Evolutionary conservation across 1,140 invertebrate genomes (phyloP).

Genomic region (Solenopsis fugax): DNA sequence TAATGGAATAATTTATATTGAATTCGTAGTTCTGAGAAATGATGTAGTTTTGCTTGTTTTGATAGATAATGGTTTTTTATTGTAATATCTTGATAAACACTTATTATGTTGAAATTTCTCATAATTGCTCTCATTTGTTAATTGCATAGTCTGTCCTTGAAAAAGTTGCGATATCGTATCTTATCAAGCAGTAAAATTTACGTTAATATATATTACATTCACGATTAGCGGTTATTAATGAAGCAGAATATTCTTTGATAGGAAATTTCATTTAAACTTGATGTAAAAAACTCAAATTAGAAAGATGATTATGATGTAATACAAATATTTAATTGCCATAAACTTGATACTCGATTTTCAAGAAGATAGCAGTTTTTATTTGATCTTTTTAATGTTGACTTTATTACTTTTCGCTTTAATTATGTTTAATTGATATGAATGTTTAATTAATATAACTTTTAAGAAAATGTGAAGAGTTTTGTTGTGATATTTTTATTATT

Average conservation of each 20-base stretch:
- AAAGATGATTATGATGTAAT: constrained; percentile 1
- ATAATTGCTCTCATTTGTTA: background rate
- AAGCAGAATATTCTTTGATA: too few species aligned
- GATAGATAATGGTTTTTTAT: background rate
- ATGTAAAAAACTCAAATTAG: background rate
- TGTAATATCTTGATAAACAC: background rate
- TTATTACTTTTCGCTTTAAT: constrained; percentile 1
- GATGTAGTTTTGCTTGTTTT: background rate
- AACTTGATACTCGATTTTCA: background rate
- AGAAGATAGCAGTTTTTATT: background rate
- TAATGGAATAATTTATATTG: background rate
- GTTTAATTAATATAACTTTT: background rate
- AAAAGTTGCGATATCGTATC: background rate
- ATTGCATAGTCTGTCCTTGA: background rate
- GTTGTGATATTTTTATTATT: background rate
- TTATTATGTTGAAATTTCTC: background rate
- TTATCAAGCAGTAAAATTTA: constrained; percentile 11
- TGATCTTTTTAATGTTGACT: background rate
- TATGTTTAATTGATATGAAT: background rate
- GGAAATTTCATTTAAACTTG: background rate
- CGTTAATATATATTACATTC: background rate
- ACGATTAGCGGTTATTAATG: background rate
- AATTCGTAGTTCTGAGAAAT: background rate
- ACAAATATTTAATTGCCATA: background rate
- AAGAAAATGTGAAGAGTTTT: background rate